Evolutionary conservation across 2,888 invertebrate species (phyloP), one percentile per base, ranked within the genome.

Genomic region (Latheticus oryzae): DNA sequence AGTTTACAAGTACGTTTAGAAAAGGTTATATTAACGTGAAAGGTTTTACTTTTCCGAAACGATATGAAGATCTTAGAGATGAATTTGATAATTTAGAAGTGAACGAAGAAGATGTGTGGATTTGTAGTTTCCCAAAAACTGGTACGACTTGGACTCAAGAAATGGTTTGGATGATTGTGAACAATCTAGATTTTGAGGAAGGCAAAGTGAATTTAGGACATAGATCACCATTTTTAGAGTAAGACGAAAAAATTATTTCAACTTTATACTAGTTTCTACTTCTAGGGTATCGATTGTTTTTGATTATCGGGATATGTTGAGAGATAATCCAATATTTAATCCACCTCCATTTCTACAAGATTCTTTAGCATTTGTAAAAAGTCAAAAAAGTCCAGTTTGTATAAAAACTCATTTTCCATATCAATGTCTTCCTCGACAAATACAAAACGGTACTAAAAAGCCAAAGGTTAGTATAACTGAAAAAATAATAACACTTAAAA

Each of bases 101-200:
- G 2, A 69, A 76, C 2, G 77, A 82, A 13, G 80, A 82, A 30
- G 84, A 85, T 60, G 68, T 83, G 16, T 84, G 83, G 82, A 77
- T 85, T 1, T 80, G 81, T 62, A 82, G 81, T 63, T 84, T 82
- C 72, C 84, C 83, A 1, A 84, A 84, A 76, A 80, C 81, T 47
- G 84, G 84, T 84, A 90, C 90, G 12, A 91, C 91, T 9, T 90
- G 90, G 90, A 83, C 87, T 0, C 89, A 89, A 74, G 90, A 90
- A 79, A 83, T 90, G 79, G 84, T 88, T 0, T 90, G 89, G 85
- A 79, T 88, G 55, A 80, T 90, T 28, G 81, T 83, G 55, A 86
- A 86, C 58, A 79, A 86, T 62, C 73, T 87, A 37, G 82, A 90
- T 73, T 85, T 83, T 59, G 77, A 76, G 12, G 87, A 87, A 0